Base-by-base conservation (phyloP, 2,888 invertebrate species). In the Callyntrura sp. region DNA sequence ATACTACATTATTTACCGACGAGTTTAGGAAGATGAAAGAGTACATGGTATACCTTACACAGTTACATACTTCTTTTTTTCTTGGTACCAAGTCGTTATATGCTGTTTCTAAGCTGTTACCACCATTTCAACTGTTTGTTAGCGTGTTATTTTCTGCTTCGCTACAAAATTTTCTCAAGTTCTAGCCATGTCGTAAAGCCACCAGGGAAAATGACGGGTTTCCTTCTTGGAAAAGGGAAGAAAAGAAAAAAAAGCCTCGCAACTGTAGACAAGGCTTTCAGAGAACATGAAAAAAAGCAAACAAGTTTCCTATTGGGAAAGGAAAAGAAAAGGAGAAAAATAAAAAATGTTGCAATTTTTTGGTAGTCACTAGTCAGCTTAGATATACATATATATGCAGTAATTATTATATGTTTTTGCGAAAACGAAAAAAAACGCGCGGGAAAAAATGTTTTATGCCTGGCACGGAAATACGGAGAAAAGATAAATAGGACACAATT, bases 401-500 rank as follows among this genome's bases (percentile, higher is more conserved):
- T 55, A n/a, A 55, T n/a, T 55, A 55, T 55, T 55, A 17, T n/a
- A 35, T 35, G 35, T 35, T 35, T 35, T 35, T 35, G 14, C 55
- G n/a, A 14, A 55, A 14, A 55, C 1, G 17, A 55, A 17, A 55
- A 55, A 55, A 55, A n/a, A n/a, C n/a, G n/a, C 35, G 35, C 35
- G 6, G 35, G n/a, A n/a, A 55, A 14, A 55, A n/a, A n/a, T 55
- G 14, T 2, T 55, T n/a, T 55, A 55, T 55, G 55, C 55, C n/a
- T 17, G 55, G 55, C 55, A 55, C 55, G 55, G 17, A 55, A 55
- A 55, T n/a, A 55, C n/a, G 51, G 9, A 55, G 17, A 55, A 55
- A 55, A 55, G 55, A 55, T 55, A 55, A 55, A 55, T 55, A 55
- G 55, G 55, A 55, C 55, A 55, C n/a, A 55, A 55, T 55, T 55